Conservation (phyloP, 2,113 vertebrate genomes). For the Podarcis muralis region DNA sequence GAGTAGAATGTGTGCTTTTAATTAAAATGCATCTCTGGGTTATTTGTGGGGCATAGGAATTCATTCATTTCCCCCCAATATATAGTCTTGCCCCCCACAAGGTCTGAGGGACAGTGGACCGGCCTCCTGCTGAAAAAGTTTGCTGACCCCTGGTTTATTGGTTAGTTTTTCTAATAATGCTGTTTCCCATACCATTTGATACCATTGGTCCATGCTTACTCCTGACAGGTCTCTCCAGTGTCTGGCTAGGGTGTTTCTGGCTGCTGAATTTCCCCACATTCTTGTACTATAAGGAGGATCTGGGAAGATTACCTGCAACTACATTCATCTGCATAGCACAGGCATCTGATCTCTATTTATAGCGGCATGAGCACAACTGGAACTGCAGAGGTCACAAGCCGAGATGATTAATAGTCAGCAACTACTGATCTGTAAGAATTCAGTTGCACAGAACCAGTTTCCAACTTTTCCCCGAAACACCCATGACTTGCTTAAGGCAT, state of each 20-base stretch:
- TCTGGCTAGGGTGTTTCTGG: neutral
- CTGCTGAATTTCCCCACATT: neutral
- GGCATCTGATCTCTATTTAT: conserved; percentile 1
- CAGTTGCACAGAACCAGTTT: neutral
- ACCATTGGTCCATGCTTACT: too few species aligned
- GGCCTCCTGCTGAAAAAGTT: too few species aligned
- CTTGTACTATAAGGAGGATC: neutral
- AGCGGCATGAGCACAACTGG: neutral
- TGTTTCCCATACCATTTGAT: too few species aligned
- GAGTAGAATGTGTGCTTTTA: too few species aligned
- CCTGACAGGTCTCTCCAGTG: too few species aligned
- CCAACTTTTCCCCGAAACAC: neutral
- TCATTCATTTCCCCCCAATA: too few species aligned
- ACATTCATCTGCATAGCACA: neutral
- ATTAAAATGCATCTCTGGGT: too few species aligned
- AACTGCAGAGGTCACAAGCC: conserved; percentile 11
- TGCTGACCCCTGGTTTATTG: too few species aligned
- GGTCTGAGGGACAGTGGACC: too few species aligned
- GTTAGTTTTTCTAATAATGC: too few species aligned
- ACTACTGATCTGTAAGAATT: neutral
- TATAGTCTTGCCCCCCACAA: too few species aligned
- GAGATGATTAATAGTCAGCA: neutral
- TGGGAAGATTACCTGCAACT: conserved; percentile 14
- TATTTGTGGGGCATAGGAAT: too few species aligned
- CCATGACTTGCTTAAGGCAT: neutral